A percentile compares a stretch with the other conserved stretches of the same genome.
phyloP scores from a whole-genome alignment of 2,888 invertebrate species.

The Drosophila borealis region DNA sequence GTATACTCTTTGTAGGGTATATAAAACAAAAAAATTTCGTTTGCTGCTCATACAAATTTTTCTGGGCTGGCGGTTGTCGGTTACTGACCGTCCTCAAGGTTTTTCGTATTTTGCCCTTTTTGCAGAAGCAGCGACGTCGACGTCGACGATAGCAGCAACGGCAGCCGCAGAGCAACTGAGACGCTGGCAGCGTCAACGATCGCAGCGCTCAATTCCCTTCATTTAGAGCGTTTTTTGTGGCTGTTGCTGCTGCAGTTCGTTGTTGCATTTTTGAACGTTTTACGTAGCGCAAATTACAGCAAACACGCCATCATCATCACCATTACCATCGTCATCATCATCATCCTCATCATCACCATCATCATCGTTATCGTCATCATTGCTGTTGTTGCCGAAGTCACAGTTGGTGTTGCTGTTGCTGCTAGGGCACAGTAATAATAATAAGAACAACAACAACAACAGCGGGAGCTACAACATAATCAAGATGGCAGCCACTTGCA shows the following conservation, averaged over 20 bases:
- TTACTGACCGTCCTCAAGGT: conserved; percentile 83
- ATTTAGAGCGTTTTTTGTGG: conserved; percentile 75
- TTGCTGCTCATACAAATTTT: conserved; percentile 76
- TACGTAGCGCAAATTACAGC: conserved; percentile 83
- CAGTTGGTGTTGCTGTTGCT: conserved; percentile 54
- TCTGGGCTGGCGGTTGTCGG: conserved; percentile 81
- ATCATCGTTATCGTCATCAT: conserved; percentile 23
- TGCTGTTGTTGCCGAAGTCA: conserved; percentile 40
- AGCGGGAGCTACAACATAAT: conserved; percentile 71
- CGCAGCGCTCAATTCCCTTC: conserved; percentile 80
- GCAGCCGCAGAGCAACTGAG: conserved; percentile 47
- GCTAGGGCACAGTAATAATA: conserved; percentile 61
- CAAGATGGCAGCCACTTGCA: conserved; percentile 80
- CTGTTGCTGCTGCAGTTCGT: conserved; percentile 56
- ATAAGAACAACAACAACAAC: conserved; percentile 57
- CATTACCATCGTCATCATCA: conserved; percentile 51
- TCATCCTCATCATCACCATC: conserved; percentile 46
- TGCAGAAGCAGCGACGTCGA: conserved; percentile 50
- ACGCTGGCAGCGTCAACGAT: conserved; percentile 75
- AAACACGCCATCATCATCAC: conserved; percentile 82
- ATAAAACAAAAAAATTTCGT: conserved; percentile 60
- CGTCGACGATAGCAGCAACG: conserved; percentile 23
- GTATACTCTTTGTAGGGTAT: conserved; percentile 30
- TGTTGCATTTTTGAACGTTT: conserved; percentile 81
- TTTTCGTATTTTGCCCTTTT: conserved; percentile 82